phyloP scores from a whole-genome alignment of 2,113 vertebrate species.

The Synchiropus splendidus region DNA sequence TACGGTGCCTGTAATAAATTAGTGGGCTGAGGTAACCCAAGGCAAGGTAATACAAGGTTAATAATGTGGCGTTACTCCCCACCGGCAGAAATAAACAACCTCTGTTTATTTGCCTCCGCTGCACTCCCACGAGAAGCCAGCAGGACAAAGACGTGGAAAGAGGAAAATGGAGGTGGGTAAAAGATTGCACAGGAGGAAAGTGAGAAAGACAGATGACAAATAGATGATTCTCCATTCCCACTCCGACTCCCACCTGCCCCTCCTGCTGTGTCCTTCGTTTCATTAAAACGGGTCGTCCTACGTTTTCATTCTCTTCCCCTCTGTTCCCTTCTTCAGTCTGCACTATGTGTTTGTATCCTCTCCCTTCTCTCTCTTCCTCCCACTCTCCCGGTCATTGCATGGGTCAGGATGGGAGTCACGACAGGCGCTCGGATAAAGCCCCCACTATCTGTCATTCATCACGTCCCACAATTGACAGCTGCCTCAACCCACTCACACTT shows the following conservation, averaged over 20 bases:
- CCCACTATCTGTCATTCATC: slow-evolving; percentile 53
- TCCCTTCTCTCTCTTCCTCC: slow-evolving; percentile 44
- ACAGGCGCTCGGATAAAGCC: slow-evolving; percentile 32
- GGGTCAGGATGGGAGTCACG: slow-evolving; percentile 50
- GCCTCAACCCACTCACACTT: slow-evolving; percentile 45
- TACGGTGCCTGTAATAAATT: slow-evolving; percentile 54
- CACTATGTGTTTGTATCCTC: slow-evolving; percentile 32
- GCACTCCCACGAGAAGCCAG: slow-evolving; percentile 60
- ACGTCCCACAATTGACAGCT: slow-evolving; percentile 58
- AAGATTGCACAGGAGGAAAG: slow-evolving; percentile 45
- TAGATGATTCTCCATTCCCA: slow-evolving; percentile 66
- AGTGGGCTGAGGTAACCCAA: slow-evolving; percentile 58
- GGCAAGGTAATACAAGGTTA: slow-evolving; percentile 67
- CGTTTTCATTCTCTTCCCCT: slow-evolving; percentile 9
- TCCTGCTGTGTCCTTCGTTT: slow-evolving; percentile 59
- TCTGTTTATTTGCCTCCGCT: slow-evolving; percentile 64
- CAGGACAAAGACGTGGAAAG: slow-evolving; percentile 65
- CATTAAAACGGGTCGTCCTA: slow-evolving; percentile 46
- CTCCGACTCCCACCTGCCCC: slow-evolving; percentile 62
- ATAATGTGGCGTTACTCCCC: slow-evolving; percentile 59
- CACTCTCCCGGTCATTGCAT: slow-evolving; percentile 44
- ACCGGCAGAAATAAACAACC: slow-evolving; percentile 62
- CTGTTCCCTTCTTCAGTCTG: slow-evolving; percentile 16
- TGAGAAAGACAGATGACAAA: slow-evolving; percentile 64
- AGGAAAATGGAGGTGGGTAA: slow-evolving; percentile 33